A percentile compares a stretch with the other conserved stretches of the same genome.
Evolutionary conservation across 2,113 vertebrate species (phyloP).

Genomic region (Micronycteris hirsuta): DNA sequence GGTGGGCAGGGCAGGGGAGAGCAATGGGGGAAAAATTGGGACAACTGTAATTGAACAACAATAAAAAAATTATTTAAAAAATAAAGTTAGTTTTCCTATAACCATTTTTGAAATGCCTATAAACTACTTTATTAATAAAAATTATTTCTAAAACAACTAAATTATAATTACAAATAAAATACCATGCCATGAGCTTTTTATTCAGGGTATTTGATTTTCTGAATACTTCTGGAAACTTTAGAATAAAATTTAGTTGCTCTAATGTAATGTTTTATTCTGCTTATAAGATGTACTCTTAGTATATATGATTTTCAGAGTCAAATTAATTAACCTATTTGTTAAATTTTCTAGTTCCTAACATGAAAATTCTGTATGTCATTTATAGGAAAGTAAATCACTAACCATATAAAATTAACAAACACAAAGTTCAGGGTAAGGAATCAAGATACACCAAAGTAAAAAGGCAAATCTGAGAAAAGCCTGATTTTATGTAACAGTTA

Average conservation of each 20-base stretch:
- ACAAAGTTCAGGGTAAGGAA: not conserved
- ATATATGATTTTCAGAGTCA: not conserved
- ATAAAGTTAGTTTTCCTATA: not conserved
- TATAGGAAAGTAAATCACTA: not conserved
- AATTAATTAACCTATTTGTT: not conserved
- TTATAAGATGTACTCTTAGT: not conserved
- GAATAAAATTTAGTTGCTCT: not conserved
- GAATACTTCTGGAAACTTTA: not conserved
- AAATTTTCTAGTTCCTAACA: not conserved
- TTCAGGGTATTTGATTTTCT: not conserved
- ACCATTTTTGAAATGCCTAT: not conserved
- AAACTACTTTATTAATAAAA: not conserved
- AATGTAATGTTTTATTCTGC: not conserved
- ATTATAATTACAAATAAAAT: not conserved
- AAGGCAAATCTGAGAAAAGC: constrained; percentile 8
- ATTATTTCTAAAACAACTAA: not conserved
- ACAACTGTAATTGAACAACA: too few species aligned
- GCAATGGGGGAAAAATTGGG: too few species aligned
- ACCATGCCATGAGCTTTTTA: not conserved
- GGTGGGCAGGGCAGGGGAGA: too few species aligned
- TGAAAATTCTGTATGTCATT: not conserved
- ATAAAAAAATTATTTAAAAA: too few species aligned
- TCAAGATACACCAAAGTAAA: not conserved
- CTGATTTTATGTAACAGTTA: not conserved
- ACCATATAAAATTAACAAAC: not conserved